phyloP scores from a whole-genome alignment of 2,797 vertebrate genomes.

The Urophycis tenuis region DNA sequence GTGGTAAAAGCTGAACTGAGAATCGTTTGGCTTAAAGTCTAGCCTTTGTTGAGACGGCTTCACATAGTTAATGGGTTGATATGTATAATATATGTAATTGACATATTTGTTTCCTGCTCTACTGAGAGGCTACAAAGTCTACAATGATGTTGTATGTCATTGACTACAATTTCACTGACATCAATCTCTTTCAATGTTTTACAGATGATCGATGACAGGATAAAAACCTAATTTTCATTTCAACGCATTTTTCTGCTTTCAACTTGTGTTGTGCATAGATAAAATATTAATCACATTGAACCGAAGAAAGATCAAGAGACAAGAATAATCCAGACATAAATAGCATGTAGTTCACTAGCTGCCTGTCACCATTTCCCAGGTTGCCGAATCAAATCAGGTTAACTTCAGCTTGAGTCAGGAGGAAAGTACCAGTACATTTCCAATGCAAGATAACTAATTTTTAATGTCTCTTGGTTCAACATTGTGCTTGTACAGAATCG shows the following conservation, averaged over 20 bases:
- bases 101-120: background rate
- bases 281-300: background rate
- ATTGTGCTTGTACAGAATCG: background rate
- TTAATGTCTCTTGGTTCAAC: background rate
- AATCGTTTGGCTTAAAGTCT: background rate
- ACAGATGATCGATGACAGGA: background rate
- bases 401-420: constrained; percentile 12
- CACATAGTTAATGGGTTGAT: background rate
- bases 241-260: background rate
- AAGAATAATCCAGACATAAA: background rate
- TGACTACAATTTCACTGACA: background rate
- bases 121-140: background rate
- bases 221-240: background rate
- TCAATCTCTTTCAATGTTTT: background rate
- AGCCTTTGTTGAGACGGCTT: background rate
- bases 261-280: background rate
- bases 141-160: background rate
- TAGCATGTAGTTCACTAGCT: constrained; percentile 8
- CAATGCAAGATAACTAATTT: background rate
- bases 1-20: background rate
- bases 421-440: background rate
- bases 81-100: background rate
- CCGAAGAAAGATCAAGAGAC: background rate
- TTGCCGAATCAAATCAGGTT: constrained; percentile 22
- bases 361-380: background rate